Evolutionary conservation across 1,140 invertebrate genomes (phyloP), one percentile per base, ranked within the genome.

Genomic region (Leptinotarsa lineolata): DNA sequence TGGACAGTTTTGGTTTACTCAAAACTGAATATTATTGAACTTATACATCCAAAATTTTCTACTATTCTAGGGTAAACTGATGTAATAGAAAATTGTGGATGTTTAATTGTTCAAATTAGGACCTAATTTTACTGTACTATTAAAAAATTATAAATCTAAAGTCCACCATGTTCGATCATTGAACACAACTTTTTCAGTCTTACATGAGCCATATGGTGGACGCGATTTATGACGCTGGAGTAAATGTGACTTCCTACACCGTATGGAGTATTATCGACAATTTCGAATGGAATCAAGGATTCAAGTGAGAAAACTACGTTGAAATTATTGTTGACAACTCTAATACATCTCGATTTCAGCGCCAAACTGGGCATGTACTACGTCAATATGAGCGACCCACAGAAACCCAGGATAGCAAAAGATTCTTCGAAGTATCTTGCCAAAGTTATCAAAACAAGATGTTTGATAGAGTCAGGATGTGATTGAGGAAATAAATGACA

Each of bases 251-350:
- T 16, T 20, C 59, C 12, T 71, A 71, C 20, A 71, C 70, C 39
- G 12, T 71, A 8, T 71, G 70, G 70, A 71, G 70, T 24, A 64
- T 71, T 8, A 71, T 71, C 13, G 70, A 71, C 44, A 71, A 71
- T 20, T 64, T 71, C 15, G 70, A 71, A 63, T 71, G 70, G 70
- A 63, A 30, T 13, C 24, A 71, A 46, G 70, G 70, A 13, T 71
- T 45, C 45, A 71, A 44, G 70, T 71, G 60, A 63, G 70, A 21
- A 16, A 48, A 54, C n/a, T 54, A 18, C 4, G 15, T 54, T 4
- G 6, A 54, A 54, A 16, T 54, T 16, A 1, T 54, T 54, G 4
- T 18, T 54, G 16, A 8, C 3, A 39, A 39, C 3, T 39, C 30
- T 54, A n/a, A 16, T 15, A 54, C 13, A 21, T 21, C 15, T 64